Evolutionary conservation across 2,797 vertebrate species (phyloP).

Genomic region (Artibeus jamaicensis): DNA sequence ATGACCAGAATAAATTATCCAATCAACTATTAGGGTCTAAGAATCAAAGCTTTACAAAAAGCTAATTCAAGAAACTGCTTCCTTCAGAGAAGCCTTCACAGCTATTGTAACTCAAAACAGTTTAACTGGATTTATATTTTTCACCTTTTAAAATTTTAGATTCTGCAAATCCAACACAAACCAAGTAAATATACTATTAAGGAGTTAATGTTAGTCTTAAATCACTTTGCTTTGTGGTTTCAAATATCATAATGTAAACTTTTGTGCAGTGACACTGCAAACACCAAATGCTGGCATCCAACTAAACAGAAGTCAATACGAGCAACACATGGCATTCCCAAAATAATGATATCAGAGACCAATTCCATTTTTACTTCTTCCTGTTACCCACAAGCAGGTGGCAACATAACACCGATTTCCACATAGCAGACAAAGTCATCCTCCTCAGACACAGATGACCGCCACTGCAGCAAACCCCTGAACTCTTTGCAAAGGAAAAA

Average conservation of each 20-base stretch:
- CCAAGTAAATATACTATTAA: background rate
- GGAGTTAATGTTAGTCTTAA: constrained; percentile 14
- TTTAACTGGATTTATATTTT: background rate
- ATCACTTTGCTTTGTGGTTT: constrained; percentile 11
- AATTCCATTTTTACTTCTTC: constrained; percentile 21
- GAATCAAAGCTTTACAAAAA: constrained; percentile 42
- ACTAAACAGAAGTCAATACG: background rate
- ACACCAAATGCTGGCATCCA: background rate
- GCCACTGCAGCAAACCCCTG: background rate
- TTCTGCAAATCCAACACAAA: constrained; percentile 16
- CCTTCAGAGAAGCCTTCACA: background rate
- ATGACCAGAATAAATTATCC: background rate
- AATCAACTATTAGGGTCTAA: background rate
- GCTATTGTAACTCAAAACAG: constrained; percentile 21
- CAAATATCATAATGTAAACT: background rate
- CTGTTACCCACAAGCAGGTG: constrained; percentile 47
- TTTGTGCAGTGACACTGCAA: background rate
- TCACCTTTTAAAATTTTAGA: background rate
- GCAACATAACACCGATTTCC: constrained; percentile 51
- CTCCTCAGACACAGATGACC: constrained; percentile 14
- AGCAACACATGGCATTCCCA: background rate
- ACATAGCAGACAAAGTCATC: constrained; percentile 6
- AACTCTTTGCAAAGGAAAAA: background rate
- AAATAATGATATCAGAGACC: background rate
- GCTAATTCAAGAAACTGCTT: constrained; percentile 43